phyloP scores from a whole-genome alignment of 2,888 invertebrate species.

The Margaritifera margaritifera region DNA sequence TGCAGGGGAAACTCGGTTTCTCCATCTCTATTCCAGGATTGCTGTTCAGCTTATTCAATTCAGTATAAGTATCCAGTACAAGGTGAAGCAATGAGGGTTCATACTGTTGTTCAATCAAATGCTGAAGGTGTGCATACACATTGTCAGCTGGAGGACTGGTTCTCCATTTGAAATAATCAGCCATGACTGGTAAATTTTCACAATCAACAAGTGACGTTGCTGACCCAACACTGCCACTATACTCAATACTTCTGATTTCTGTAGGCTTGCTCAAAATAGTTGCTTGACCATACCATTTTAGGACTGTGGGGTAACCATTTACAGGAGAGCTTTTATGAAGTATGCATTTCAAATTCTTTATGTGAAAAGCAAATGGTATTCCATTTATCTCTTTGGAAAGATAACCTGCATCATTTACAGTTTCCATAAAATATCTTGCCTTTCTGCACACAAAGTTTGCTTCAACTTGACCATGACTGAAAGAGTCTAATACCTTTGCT shows the following conservation, averaged over 20 bases:
- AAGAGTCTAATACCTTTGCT: constrained; percentile 8
- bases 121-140: constrained; percentile 9
- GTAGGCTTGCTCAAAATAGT: constrained; percentile 10
- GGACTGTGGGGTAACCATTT: constrained; percentile 1
- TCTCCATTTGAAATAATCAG: constrained; percentile 5
- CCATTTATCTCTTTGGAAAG: background rate
- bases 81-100: constrained; percentile 9
- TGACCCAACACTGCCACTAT: constrained; percentile 16
- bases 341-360: constrained; percentile 12
- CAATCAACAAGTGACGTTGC: constrained; percentile 14
- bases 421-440: background rate
- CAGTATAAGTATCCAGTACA: background rate
- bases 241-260: constrained; percentile 12
- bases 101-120: too few relatives aligned
- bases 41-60: too few relatives aligned
- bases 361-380: background rate
- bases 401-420: too few relatives aligned
- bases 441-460: background rate
- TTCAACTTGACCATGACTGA: background rate
- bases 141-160: background rate
- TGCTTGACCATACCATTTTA: constrained; percentile 10
- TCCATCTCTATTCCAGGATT: too few relatives aligned
- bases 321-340: background rate
- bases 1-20: too few relatives aligned
- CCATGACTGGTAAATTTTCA: background rate